A percentile compares a stretch with the other conserved stretches of the same genome.
phyloP scores from a whole-genome alignment of 2,888 invertebrate species.

The Noctua fimbriata region DNA sequence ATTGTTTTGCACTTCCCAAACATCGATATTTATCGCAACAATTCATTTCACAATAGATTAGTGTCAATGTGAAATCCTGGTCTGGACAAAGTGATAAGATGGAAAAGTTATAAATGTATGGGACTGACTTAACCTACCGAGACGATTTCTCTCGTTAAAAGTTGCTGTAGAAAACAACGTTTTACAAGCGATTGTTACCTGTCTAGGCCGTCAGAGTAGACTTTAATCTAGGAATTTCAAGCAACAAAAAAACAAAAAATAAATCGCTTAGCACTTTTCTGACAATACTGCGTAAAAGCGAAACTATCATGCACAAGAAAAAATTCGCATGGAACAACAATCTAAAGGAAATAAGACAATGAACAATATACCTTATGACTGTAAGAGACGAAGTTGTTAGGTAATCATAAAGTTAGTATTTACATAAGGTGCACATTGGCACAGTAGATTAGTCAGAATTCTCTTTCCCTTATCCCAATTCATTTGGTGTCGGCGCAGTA shows the following conservation, averaged over 20 bases:
- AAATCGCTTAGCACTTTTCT: constrained; percentile 53
- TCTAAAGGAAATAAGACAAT: constrained; percentile 46
- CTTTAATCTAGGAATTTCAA: neutral
- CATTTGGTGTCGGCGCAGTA: too few species aligned
- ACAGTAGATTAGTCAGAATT: neutral
- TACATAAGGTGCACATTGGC: neutral
- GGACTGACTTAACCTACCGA: neutral
- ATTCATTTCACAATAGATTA: neutral
- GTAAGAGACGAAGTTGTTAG: constrained; percentile 13
- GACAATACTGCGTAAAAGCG: constrained; percentile 30
- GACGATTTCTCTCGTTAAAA: neutral
- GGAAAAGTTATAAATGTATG: neutral
- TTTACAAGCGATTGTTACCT: neutral
- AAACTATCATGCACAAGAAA: constrained; percentile 38
- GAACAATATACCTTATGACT: constrained; percentile 17
- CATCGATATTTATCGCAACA: neutral
- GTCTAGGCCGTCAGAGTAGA: neutral
- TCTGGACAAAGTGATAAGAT: neutral
- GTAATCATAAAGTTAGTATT: constrained; percentile 1
- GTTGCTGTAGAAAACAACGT: neutral
- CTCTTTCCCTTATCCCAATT: too few species aligned
- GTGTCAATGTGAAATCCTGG: neutral
- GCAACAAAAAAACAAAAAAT: constrained; percentile 14
- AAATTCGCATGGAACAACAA: constrained; percentile 55
- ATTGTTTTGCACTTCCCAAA: neutral